Conservation (phyloP, 2,113 vertebrate species). For the Felis chaus region DNA sequence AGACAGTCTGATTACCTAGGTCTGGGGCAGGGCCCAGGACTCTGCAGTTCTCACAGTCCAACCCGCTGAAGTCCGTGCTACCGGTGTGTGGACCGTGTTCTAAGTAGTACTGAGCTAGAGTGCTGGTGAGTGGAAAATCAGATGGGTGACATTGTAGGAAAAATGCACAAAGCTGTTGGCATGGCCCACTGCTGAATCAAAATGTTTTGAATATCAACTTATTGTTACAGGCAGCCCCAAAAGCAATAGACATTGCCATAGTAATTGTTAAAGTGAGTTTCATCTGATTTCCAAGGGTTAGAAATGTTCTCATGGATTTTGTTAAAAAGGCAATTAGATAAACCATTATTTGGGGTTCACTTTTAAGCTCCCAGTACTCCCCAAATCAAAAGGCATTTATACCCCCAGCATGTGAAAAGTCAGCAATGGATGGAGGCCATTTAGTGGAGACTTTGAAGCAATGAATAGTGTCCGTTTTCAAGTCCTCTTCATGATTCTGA, state of each 20-base stretch:
- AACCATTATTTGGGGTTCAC: neutral
- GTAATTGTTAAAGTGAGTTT: slow-evolving; percentile 38
- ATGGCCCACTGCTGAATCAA: neutral
- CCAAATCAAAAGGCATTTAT: neutral
- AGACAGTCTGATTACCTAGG: neutral
- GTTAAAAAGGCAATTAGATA: neutral
- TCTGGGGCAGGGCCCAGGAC: neutral
- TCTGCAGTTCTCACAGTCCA: neutral
- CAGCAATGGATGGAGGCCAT: neutral
- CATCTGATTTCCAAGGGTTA: slow-evolving; percentile 12
- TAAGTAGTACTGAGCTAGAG: neutral
- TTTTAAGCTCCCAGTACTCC: neutral
- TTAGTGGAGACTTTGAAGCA: slow-evolving; percentile 15
- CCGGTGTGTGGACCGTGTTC: neutral
- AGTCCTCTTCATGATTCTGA: neutral
- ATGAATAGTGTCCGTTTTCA: neutral
- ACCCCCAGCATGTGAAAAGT: neutral
- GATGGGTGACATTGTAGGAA: neutral
- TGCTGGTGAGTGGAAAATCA: neutral
- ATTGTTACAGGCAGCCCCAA: neutral
- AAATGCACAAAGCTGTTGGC: neutral
- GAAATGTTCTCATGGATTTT: neutral
- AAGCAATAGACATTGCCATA: neutral
- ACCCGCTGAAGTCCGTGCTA: neutral
- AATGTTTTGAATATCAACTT: slow-evolving; percentile 12